Evolutionary conservation across 1,140 invertebrate genomes (phyloP), one percentile per base, ranked within the genome.

Genomic region (Probaryconus sp.): DNA sequence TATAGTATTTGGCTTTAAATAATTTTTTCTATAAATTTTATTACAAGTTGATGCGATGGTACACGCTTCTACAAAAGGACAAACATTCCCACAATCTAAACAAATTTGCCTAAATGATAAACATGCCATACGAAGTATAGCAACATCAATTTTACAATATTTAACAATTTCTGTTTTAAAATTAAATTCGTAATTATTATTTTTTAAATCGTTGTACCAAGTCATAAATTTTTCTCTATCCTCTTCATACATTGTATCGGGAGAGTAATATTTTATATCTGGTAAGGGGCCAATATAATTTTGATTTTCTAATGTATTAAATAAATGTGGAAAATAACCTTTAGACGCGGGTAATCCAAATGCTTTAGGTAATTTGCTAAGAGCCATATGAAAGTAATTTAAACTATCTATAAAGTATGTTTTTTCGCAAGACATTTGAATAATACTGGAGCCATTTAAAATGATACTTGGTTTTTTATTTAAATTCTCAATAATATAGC

Each of bases 371-470:
- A 83, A 37, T 21, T 28, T 38, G 6, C 51, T 53, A 2, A 79
- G 55, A 0, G 72, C 14, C 75, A 81, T 81, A 1, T 70, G 71
- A 37, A 83, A 77, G 65, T 81, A 81, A 64, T 71, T 74, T 53
- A 77, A 26, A 30, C 76, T 78, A 48, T 83, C 78, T 10, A 81
- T 69, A 60, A 83, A 81, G 7, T 40, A 30, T 0, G 61, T 60
- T 20, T 68, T 67, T 5, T 37, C 38, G 4, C 51, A 10, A 1
- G 21, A 17, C 69, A 80, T 73, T 0, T 24, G 11, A 28, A 79
- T 61, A 7, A 75, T 76, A 21, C 63, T 78, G 33, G 64, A 69
- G 0, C 76, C 76, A 0, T 45, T 60, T 14, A 74, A 50, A 35
- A 79, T 74, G 17, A 82, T 1, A 3, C 48, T 18, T 2, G 76